phyloP scores from a whole-genome alignment of 2,797 vertebrate species.

The Gallinago nigripennis region DNA sequence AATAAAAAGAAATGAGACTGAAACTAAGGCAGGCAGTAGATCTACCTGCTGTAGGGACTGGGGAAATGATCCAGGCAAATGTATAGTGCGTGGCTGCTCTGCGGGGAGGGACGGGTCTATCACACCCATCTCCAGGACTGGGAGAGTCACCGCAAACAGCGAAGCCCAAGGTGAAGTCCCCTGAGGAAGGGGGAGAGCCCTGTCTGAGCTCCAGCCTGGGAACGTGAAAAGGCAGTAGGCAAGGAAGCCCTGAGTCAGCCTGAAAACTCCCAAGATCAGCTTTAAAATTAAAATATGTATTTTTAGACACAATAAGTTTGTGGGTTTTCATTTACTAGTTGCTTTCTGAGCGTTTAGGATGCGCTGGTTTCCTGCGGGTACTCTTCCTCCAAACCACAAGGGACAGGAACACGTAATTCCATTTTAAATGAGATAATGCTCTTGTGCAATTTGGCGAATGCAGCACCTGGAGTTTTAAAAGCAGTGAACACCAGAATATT shows the following conservation, averaged over 20 bases:
- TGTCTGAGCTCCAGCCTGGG: background rate
- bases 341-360: background rate
- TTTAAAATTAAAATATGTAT: background rate
- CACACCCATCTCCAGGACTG: no score
- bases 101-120: no score
- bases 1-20: background rate
- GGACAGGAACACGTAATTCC: background rate
- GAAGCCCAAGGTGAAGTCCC: background rate
- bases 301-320: background rate
- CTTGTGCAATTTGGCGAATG: background rate
- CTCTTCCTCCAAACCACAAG: background rate
- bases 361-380: background rate
- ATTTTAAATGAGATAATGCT: background rate
- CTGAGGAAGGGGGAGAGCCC: background rate
- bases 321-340: background rate
- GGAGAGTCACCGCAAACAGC: background rate
- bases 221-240: background rate
- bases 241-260: background rate
- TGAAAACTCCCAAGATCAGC: background rate
- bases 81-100: rapidly evolving
- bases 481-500: background rate
- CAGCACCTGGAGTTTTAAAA: background rate
- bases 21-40: background rate
- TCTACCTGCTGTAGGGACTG: background rate
- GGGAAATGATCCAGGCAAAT: background rate